Conservation (phyloP, 2,797 vertebrate species). For the Anas acuta region DNA sequence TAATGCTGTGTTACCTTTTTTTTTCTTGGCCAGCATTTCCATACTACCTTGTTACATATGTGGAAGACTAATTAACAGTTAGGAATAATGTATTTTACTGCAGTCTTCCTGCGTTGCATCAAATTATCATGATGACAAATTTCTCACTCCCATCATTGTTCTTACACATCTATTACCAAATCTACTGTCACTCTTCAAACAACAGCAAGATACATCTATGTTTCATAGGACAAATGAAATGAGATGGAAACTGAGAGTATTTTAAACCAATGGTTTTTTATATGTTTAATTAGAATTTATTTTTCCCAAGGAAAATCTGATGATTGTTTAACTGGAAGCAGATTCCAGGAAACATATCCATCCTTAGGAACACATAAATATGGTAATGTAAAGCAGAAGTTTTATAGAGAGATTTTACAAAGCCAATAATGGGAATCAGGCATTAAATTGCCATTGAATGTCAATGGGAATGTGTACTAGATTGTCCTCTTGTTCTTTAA, state of each 20-base stretch:
- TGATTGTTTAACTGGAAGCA: not conserved
- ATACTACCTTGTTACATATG: not conserved
- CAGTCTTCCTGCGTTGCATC: not conserved
- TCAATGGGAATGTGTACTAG: not conserved
- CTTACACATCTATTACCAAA: not conserved
- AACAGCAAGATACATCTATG: not conserved
- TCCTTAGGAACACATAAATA: not conserved
- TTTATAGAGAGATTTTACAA: not conserved
- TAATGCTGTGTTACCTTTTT: not conserved
- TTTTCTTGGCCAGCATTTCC: not conserved
- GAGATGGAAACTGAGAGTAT: not conserved
- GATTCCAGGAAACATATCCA: not conserved
- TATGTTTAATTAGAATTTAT: not conserved
- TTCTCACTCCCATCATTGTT: not conserved
- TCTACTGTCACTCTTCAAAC: not conserved
- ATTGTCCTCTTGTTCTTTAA: not conserved
- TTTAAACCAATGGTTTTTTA: not conserved
- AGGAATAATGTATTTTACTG: not conserved
- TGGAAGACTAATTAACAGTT: not conserved
- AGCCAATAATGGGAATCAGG: not conserved
- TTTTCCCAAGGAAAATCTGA: not conserved
- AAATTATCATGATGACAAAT: not conserved
- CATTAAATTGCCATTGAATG: not conserved
- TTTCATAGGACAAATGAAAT: not conserved
- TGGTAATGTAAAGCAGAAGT: not conserved